These are phyloP conservation scores for Thryonomys swinderianus DNA, from an alignment of 2,113 vertebrate genomes.

Conservation along the genomic window DNA sequence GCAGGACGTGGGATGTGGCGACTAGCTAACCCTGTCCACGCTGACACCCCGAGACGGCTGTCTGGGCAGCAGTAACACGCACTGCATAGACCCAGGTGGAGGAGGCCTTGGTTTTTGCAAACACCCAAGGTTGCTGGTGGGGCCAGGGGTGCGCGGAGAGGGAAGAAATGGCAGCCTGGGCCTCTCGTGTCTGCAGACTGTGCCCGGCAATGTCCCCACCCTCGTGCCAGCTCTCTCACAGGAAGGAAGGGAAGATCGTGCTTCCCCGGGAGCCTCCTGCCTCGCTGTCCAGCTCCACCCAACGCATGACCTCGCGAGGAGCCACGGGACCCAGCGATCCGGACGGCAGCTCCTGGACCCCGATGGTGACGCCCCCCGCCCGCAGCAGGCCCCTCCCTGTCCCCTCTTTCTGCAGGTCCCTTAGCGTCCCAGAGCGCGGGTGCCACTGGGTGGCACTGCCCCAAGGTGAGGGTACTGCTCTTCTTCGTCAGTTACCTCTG, in stretches of 20 bases:
- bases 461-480: neutral
- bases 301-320: fast-evolving
- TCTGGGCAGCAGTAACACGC: neutral
- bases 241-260: neutral
- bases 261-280: neutral
- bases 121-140: neutral
- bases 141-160: fast-evolving
- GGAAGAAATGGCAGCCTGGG: neutral
- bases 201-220: fast-evolving
- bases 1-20: neutral
- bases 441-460: neutral
- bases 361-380: too few relatives aligned
- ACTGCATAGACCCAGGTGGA: neutral
- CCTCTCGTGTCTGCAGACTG: neutral
- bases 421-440: neutral
- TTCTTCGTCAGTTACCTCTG: neutral
- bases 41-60: neutral
- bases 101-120: neutral
- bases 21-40: neutral
- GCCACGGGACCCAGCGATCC: neutral
- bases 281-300: neutral
- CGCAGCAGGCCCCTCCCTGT: neutral
- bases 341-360: neutral
- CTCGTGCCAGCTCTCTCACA: neutral
- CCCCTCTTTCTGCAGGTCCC: neutral